Conservation (phyloP, 2,888 invertebrate species). For the Thera obeliscata region DNA sequence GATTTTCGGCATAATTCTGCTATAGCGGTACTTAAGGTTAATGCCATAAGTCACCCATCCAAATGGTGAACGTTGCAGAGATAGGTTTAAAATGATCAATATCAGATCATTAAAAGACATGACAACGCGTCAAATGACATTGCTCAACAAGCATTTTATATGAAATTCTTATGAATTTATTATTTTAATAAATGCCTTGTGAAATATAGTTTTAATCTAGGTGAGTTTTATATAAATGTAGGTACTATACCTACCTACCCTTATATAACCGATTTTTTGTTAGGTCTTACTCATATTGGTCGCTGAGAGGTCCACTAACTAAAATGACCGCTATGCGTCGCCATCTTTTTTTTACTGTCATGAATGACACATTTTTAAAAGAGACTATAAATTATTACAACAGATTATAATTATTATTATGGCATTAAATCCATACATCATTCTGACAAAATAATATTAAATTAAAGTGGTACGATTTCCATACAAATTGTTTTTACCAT, state of each 20-base stretch:
- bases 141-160: constrained; percentile 42
- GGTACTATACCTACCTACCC: not conserved
- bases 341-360: too few species aligned
- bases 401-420: too few species aligned
- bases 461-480: too few species aligned
- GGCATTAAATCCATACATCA: too few species aligned
- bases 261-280: not conserved
- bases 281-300: not conserved
- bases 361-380: too few species aligned
- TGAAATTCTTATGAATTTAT: constrained; percentile 33
- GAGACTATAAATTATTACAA: too few species aligned
- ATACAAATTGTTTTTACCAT: too few species aligned
- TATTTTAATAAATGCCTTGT: constrained; percentile 27
- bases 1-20: too few species aligned
- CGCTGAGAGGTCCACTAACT: not conserved
- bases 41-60: too few species aligned
- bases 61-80: not conserved
- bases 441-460: too few species aligned
- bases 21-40: too few species aligned
- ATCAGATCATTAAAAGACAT: constrained; percentile 18
- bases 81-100: constrained; percentile 6
- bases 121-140: constrained; percentile 31
- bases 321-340: not conserved
- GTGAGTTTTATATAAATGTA: not conserved
- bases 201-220: not conserved